Base-by-base conservation (phyloP, 2,888 invertebrate species). In the Sicus ferrugineus region DNA sequence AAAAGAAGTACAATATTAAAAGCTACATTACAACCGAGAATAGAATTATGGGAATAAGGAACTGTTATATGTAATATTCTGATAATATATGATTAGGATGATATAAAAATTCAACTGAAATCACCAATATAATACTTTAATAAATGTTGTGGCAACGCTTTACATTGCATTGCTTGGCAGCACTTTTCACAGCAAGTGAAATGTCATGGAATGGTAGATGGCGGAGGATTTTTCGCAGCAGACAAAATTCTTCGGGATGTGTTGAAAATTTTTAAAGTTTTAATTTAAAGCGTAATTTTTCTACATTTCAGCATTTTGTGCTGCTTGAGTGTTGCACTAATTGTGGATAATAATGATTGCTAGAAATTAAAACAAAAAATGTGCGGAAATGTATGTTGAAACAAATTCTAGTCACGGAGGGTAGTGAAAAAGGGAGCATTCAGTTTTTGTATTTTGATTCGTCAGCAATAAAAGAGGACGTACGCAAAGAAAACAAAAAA, bases 121-220 rank as follows among this genome's bases (percentile, higher is more conserved):
- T 7, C 23, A 52, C 19, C 9, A 34, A 1, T 34, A 34, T 34
- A 9, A 9, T 2, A 7, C 9, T 34, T 14, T 1, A 34, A 9
- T 52, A 52, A 52, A 52, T 52, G 23, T 34, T 34, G 14, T 34
- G 34, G 34, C 34, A 34, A 9, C 34, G 34, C 34, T 34, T 34
- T 34, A 34, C 7, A 34, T 34, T 34, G 7, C 14, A 28, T 30
- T n/a, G 6, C 9, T 66, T 66, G 66, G 66, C 38, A 66, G 9
- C 42, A 56, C 66, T 66, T 19, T 19, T 1, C 0, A 7, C 2
- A n/a, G 4, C 21, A 54, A 16, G 46, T 42, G 58, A 30, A 66
- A 42, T 58, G 66, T 67, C 66, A 67, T 38, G 26, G 38, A 67
- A 67, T 67, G 58, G 46, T 26, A 67, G 30, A 67, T 11, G n/a